Percentiles rank a stretch among this genome's conserved stretches.
Conservation (phyloP, 2,888 invertebrate genomes). For the Synergus japonicus region DNA sequence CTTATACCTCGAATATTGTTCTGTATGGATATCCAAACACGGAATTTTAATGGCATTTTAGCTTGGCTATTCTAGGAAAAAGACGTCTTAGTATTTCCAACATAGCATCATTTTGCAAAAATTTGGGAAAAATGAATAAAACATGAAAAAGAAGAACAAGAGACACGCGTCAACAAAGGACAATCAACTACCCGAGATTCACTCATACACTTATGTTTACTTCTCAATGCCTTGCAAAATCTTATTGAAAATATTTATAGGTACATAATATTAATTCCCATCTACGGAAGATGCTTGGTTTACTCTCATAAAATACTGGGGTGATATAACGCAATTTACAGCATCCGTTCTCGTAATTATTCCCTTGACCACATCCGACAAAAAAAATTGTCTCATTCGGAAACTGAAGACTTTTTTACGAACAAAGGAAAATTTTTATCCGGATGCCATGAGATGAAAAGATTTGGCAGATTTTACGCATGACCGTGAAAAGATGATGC, state of each 20-base stretch:
- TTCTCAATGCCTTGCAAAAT: not conserved
- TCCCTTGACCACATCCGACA: constrained; percentile 42
- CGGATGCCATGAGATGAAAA: constrained; percentile 44
- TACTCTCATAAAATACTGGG: not conserved
- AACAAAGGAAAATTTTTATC: constrained; percentile 45
- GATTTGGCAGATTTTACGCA: constrained; percentile 30
- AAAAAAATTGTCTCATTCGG: not conserved
- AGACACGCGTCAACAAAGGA: not conserved
- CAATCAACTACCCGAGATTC: not conserved
- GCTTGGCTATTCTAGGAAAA: not conserved
- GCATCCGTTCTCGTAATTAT: constrained; percentile 44
- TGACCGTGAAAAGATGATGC: constrained; percentile 6
- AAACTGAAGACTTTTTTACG: not conserved
- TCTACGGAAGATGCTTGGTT: constrained; percentile 14
- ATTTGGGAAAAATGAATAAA: not conserved
- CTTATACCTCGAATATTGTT: too few species aligned
- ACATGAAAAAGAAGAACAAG: not conserved
- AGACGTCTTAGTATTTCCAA: not conserved
- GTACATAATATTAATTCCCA: not conserved
- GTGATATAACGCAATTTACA: constrained; percentile 41
- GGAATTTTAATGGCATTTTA: too few species aligned
- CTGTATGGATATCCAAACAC: too few species aligned
- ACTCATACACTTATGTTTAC: not conserved
- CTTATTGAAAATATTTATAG: not conserved
- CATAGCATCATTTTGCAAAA: not conserved